Conservation (phyloP, 53 echinoderm and acorn worm species). For the Echinometra lucunter region DNA sequence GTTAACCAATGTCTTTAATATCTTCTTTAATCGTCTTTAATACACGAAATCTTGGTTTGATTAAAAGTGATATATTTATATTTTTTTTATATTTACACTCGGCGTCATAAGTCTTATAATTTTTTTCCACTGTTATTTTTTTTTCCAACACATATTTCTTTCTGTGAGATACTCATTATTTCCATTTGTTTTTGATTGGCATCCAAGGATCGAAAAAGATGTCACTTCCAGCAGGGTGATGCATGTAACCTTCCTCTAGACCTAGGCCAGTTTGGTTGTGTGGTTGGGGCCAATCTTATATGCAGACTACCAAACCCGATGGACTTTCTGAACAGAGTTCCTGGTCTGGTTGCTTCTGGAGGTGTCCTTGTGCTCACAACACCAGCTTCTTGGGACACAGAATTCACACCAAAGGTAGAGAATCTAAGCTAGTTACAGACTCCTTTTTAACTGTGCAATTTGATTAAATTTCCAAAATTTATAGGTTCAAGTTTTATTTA, state of each 20-base stretch:
- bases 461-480: not conserved
- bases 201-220: conserved; percentile 81
- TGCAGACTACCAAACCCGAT: conserved; percentile 91
- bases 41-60: no score
- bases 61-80: no score
- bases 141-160: no score
- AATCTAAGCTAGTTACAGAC: not conserved
- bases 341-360: conserved; percentile 88
- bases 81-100: no score
- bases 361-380: conserved; percentile 91
- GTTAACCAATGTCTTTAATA: no score
- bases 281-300: conserved; percentile 90
- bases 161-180: not conserved
- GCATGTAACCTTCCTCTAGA: conserved; percentile 91
- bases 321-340: conserved; percentile 89
- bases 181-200: not conserved
- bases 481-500: not conserved
- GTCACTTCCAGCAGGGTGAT: conserved; percentile 93
- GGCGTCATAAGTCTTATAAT: no score
- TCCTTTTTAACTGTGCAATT: not conserved
- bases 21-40: no score
- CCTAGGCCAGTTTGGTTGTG: conserved; percentile 96
- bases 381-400: conserved; percentile 83
- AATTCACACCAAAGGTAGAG: conserved; percentile 92
- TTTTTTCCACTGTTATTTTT: no score